phyloP scores from a whole-genome alignment of 2,888 invertebrate species.

The Drosophila picticornis region DNA sequence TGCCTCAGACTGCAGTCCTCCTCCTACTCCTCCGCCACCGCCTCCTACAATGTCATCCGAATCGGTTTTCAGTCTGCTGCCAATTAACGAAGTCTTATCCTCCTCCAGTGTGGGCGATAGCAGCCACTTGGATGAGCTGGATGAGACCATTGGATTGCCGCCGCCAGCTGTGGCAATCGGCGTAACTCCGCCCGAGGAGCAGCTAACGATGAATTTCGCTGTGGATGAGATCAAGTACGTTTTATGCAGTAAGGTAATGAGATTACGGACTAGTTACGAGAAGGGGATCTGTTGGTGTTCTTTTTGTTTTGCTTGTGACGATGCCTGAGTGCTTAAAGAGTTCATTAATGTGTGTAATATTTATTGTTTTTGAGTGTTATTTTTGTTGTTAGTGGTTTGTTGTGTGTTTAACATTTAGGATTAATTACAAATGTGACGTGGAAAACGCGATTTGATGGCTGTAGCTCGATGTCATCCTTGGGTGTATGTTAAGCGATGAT shows the following conservation, averaged over 20 bases:
- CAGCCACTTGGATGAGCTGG: slow-evolving; percentile 84
- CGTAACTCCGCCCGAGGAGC: slow-evolving; percentile 59
- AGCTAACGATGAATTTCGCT: slow-evolving; percentile 73
- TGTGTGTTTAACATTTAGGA: slow-evolving; percentile 2
- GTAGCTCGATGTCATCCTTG: slow-evolving; percentile 23
- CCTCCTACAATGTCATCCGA: slow-evolving; percentile 72
- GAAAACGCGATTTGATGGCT: slow-evolving; percentile 5
- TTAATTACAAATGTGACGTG: slow-evolving; percentile 22
- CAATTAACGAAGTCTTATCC: slow-evolving; percentile 84
- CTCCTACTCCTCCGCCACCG: slow-evolving; percentile 25
- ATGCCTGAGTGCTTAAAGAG: neutral
- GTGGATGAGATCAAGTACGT: slow-evolving; percentile 83
- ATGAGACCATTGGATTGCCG: slow-evolving; percentile 69
- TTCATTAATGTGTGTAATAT: slow-evolving; percentile 22
- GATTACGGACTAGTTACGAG: slow-evolving; percentile 57
- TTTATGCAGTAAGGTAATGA: slow-evolving; percentile 85
- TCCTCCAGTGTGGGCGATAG: slow-evolving; percentile 85
- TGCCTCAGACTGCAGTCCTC: slow-evolving; percentile 28
- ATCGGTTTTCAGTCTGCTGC: slow-evolving; percentile 81
- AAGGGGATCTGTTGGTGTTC: slow-evolving; percentile 6
- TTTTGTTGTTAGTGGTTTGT: slow-evolving; percentile 7
- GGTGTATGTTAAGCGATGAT: slow-evolving; percentile 24
- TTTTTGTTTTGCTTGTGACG: neutral
- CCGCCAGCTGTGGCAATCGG: slow-evolving; percentile 34
- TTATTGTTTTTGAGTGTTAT: neutral